phyloP scores from a whole-genome alignment of 2,888 invertebrate species.

The Graphium colonna region DNA sequence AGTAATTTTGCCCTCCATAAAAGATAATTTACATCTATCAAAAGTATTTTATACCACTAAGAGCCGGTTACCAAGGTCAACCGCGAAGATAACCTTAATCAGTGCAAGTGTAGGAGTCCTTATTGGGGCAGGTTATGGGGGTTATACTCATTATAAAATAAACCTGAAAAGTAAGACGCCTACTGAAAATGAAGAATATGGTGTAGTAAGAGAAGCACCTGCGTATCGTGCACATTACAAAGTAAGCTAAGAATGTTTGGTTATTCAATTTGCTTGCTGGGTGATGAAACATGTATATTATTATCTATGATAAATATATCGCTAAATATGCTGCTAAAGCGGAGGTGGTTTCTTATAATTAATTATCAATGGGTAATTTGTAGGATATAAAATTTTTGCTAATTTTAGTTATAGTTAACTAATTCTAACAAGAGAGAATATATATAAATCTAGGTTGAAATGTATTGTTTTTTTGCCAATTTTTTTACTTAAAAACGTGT shows the following conservation, averaged over 20 bases:
- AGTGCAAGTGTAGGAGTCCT: conserved; percentile 81
- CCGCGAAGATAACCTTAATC: conserved; percentile 75
- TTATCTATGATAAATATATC: too few species aligned
- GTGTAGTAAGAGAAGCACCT: conserved; percentile 68
- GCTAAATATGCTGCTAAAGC: too few species aligned
- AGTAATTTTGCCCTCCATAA: conserved; percentile 50
- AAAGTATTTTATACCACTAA: conserved; percentile 57
- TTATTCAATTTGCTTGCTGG: too few species aligned
- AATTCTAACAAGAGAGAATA: too few species aligned
- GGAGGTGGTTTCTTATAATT: too few species aligned
- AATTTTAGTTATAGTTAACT: too few species aligned
- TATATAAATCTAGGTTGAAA: too few species aligned
- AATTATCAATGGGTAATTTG: too few species aligned
- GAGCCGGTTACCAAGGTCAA: conserved; percentile 57
- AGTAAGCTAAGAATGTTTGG: conserved; percentile 41
- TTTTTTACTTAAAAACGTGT: too few species aligned
- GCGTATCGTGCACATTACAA: conserved; percentile 74
- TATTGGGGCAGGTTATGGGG: conserved; percentile 77
- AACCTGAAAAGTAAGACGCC: conserved; percentile 52
- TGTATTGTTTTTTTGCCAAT: too few species aligned
- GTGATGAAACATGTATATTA: not conserved
- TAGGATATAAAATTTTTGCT: too few species aligned
- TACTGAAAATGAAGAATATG: conserved; percentile 60
- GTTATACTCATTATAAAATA: conserved; percentile 72
- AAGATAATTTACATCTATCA: conserved; percentile 47